Conservation (phyloP, 2,113 vertebrate species). For the Apteryx mantelli region DNA sequence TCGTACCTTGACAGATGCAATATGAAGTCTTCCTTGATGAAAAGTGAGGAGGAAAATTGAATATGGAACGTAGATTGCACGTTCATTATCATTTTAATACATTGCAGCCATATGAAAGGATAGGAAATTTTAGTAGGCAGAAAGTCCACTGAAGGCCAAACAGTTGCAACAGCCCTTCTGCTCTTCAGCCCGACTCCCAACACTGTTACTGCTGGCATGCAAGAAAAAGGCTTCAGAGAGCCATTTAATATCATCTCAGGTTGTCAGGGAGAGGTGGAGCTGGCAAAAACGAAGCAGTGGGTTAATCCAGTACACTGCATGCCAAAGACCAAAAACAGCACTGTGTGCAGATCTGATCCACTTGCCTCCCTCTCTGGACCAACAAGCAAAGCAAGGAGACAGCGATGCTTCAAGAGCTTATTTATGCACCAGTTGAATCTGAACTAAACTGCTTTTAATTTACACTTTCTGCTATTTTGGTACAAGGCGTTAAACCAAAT, state of each 20-base stretch:
- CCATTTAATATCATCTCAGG: not conserved
- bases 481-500: not conserved
- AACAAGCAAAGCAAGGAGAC: not conserved
- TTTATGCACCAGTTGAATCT: not conserved
- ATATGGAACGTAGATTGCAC: slow-evolving; percentile 50
- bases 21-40: slow-evolving; percentile 71
- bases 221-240: slow-evolving; percentile 6
- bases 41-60: slow-evolving; percentile 66
- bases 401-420: not conserved
- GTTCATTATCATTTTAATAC: slow-evolving; percentile 76
- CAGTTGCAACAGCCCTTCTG: not conserved
- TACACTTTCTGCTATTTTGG: not conserved
- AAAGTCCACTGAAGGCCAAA: slow-evolving; percentile 16
- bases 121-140: not conserved
- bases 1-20: slow-evolving; percentile 71
- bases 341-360: not conserved
- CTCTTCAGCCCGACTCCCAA: not conserved
- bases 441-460: not conserved
- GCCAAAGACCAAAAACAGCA: not conserved
- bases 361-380: not conserved
- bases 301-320: not conserved
- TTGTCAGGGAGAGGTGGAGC: not conserved
- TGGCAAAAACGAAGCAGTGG: too few species aligned
- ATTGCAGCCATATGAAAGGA: slow-evolving; percentile 48
- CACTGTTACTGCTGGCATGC: not conserved